These are phyloP conservation scores for Coptodon bakossiorum DNA, from an alignment of 2,113 vertebrate genomes.

Conservation along the genomic window DNA sequence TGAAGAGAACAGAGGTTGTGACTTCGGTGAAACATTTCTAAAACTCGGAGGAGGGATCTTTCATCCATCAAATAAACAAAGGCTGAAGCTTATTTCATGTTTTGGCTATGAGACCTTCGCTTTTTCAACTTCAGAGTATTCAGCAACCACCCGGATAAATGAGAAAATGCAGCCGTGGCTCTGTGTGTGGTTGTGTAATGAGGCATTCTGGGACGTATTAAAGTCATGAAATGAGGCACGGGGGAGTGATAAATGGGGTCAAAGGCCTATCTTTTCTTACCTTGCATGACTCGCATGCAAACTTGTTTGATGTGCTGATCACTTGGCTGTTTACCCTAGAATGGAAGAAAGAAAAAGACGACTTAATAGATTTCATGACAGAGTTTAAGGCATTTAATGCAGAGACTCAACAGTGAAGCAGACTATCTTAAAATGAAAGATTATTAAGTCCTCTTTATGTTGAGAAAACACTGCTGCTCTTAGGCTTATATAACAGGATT, in stretches of 20 bases:
- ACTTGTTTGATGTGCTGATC: conserved; percentile 96
- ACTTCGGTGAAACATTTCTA: conserved; percentile 48
- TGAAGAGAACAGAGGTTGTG: conserved; percentile 50
- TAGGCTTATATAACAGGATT: not conserved
- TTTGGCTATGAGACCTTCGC: conserved; percentile 27
- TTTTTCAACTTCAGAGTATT: conserved; percentile 17
- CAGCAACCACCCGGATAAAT: conserved; percentile 25
- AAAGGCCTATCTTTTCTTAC: conserved; percentile 65
- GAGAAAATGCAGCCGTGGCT: not conserved
- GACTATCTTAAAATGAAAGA: not conserved
- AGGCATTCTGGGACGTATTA: conserved; percentile 46
- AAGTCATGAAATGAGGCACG: conserved; percentile 40
- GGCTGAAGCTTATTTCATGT: conserved; percentile 55
- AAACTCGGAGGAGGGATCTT: conserved; percentile 31
- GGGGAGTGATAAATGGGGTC: conserved; percentile 37
- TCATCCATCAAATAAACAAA: conserved; percentile 68
- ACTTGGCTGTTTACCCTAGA: conserved; percentile 88
- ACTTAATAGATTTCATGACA: not conserved
- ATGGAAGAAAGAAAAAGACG: not conserved
- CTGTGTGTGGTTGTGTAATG: conserved; percentile 31
- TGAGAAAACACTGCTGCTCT: not conserved
- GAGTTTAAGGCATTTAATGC: not conserved
- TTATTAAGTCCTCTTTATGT: not conserved
- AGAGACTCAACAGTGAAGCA: not conserved
- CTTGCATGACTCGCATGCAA: conserved; percentile 98